Percentiles rank a stretch among this genome's conserved stretches.
Evolutionary conservation across 2,797 vertebrate genomes (phyloP).

Genomic region (Astyanax mexicanus): DNA sequence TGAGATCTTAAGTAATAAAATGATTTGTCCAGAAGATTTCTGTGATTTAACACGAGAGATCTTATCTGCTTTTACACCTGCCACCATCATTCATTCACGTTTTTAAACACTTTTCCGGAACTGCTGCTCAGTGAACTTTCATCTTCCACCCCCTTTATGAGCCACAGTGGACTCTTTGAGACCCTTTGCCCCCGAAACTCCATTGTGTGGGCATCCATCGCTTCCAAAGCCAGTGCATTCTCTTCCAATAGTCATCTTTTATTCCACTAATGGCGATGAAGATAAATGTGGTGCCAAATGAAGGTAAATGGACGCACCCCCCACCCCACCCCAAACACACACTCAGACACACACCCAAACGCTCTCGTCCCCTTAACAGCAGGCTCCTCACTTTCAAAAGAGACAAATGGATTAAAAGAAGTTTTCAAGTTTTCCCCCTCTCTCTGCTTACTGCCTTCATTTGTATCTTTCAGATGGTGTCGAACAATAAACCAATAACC

Average conservation of each 20-base stretch:
- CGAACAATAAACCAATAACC: not conserved
- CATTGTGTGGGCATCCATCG: constrained; percentile 46
- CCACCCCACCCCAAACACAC: constrained; percentile 13
- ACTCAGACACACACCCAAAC: constrained; percentile 14
- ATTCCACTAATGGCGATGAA: constrained; percentile 61
- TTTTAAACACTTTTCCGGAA: not conserved
- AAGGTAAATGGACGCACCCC: constrained; percentile 48
- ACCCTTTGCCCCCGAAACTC: constrained; percentile 31
- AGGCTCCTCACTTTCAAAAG: constrained; percentile 49
- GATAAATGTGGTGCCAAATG: constrained; percentile 62
- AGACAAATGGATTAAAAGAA: constrained; percentile 59
- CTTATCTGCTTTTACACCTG: constrained; percentile 26
- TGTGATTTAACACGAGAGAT: not conserved
- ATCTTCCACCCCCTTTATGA: constrained; percentile 32
- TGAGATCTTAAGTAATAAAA: not conserved
- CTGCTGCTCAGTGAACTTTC: constrained; percentile 26
- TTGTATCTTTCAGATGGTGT: not conserved
- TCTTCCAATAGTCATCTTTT: constrained; percentile 53
- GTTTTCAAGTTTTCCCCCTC: constrained; percentile 7
- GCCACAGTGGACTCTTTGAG: constrained; percentile 36
- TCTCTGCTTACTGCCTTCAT: not conserved
- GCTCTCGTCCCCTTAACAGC: constrained; percentile 11
- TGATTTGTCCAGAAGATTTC: not conserved
- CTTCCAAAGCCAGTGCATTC: constrained; percentile 46
- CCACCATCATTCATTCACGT: not conserved